Percentiles rank a stretch among this genome's conserved stretches.
phyloP scores from a whole-genome alignment of 2,797 vertebrate species.

The Perodicticus potto region DNA sequence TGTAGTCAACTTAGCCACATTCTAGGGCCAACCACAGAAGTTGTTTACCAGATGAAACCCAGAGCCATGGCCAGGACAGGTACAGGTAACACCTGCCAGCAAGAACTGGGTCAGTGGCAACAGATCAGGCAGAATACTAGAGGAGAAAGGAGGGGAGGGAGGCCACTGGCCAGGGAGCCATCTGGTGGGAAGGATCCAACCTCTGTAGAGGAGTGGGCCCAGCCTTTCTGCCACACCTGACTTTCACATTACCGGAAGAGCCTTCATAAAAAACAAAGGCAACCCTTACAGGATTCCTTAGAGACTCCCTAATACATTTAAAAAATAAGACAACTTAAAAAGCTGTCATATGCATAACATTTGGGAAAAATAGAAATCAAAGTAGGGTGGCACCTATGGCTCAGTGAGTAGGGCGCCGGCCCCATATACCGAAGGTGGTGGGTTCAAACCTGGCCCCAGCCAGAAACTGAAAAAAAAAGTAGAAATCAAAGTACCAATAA shows the following conservation, averaged over 20 bases:
- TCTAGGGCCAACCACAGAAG: not conserved
- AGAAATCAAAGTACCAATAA: conserved; percentile 31
- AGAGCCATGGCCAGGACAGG: not conserved
- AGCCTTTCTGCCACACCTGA: not conserved
- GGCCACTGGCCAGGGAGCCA: not conserved
- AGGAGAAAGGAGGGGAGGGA: not conserved
- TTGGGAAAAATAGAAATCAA: conserved; percentile 53
- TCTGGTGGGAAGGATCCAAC: not conserved
- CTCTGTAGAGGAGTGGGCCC: not conserved
- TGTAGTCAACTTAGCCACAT: not conserved
- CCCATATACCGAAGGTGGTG: no score
- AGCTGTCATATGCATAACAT: not conserved
- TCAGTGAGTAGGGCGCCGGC: no score
- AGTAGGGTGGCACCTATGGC: not conserved
- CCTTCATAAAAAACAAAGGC: not conserved
- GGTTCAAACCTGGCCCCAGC: no score
- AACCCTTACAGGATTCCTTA: not conserved
- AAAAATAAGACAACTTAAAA: conserved; percentile 10
- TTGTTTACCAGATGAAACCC: no score
- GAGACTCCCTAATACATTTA: not conserved
- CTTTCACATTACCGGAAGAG: not conserved
- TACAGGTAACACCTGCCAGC: not conserved
- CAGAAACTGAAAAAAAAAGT: not conserved
- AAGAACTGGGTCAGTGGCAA: not conserved
- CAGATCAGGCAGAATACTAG: not conserved